phyloP scores from a whole-genome alignment of 2,797 vertebrate species.

The Morus bassanus region DNA sequence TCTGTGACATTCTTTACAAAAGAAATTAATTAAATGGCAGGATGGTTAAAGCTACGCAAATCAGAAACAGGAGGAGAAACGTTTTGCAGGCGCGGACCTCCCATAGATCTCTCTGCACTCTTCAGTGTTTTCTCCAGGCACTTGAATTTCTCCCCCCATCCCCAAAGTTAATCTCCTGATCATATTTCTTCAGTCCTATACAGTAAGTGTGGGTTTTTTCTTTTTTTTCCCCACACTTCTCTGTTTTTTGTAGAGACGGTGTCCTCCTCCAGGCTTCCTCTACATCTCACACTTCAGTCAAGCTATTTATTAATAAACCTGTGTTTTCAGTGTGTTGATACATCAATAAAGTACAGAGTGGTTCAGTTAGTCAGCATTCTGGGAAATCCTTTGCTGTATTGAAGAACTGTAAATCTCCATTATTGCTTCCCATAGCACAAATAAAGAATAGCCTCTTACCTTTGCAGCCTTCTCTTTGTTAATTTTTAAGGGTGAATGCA shows the following conservation, averaged over 20 bases:
- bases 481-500: conserved; percentile 58
- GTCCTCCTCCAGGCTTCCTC: not conserved
- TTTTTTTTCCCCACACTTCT: not conserved
- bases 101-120: conserved; percentile 31
- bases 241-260: not conserved
- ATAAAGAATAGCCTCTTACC: conserved; percentile 63
- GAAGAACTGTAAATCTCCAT: conserved; percentile 81
- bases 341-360: conserved; percentile 72
- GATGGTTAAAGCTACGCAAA: conserved; percentile 59
- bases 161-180: conserved; percentile 55
- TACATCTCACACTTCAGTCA: not conserved
- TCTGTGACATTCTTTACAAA: conserved; percentile 66
- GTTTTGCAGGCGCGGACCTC: conserved; percentile 43
- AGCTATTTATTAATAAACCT: conserved; percentile 76
- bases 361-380: conserved; percentile 80
- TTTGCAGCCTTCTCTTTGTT: not conserved
- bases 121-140: conserved; percentile 53
- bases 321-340: conserved; percentile 64
- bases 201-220: not conserved
- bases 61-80: conserved; percentile 67
- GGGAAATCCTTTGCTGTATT: conserved; percentile 77
- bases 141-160: conserved; percentile 51
- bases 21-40: conserved; percentile 60
- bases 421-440: conserved; percentile 80
- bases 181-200: conserved; percentile 29